phyloP scores from a whole-genome alignment of 2,888 invertebrate species.

The Chalcosyrphus nemorum region DNA sequence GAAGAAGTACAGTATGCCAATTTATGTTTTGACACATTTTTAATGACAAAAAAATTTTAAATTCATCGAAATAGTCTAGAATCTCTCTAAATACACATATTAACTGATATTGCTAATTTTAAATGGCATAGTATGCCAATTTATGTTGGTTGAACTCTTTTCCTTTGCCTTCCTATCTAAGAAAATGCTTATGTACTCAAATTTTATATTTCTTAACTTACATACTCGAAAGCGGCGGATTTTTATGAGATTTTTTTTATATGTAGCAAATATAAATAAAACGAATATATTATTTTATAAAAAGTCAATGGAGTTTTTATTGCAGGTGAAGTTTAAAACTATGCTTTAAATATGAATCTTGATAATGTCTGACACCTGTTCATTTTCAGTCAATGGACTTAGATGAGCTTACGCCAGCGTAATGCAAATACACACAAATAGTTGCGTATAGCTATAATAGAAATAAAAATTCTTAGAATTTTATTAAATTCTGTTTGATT shows the following conservation, averaged over 20 bases:
- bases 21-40: too few relatives aligned
- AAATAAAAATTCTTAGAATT: too few relatives aligned
- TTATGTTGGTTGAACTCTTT: neutral
- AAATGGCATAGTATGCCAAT: conserved; percentile 2
- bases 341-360: too few relatives aligned
- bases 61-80: conserved; percentile 31
- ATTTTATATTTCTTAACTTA: conserved; percentile 40
- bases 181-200: conserved; percentile 62
- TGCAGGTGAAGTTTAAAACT: too few relatives aligned
- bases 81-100: neutral
- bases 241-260: conserved; percentile 36
- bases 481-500: too few relatives aligned
- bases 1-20: conserved; percentile 1
- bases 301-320: neutral
- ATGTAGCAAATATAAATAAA: conserved; percentile 33
- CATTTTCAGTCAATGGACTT: too few relatives aligned
- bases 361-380: too few relatives aligned
- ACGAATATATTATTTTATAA: neutral
- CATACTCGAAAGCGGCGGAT: conserved; percentile 15
- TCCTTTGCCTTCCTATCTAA: conserved; percentile 10
- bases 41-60: conserved; percentile 6
- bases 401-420: too few relatives aligned
- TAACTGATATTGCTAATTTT: neutral
- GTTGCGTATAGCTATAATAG: too few relatives aligned
- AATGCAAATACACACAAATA: too few relatives aligned